These are phyloP conservation scores for Mesorhabditis belari DNA, from an alignment of 2,888 invertebrate genomes.

Conservation along the genomic window DNA sequence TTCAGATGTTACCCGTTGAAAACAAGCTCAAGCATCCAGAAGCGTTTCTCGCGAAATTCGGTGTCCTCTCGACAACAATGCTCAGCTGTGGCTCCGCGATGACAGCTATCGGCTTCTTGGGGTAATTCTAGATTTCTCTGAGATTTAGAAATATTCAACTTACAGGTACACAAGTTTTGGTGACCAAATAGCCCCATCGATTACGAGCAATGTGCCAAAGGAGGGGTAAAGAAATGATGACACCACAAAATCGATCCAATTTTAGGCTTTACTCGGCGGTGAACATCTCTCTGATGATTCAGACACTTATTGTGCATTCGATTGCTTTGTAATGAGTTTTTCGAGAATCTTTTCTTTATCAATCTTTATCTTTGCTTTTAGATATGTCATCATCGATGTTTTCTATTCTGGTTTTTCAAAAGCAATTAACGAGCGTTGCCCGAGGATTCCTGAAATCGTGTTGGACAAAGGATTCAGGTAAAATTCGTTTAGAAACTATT, in stretches of 20 bases:
- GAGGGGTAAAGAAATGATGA: too few relatives aligned
- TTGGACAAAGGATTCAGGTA: slow-evolving; percentile 36
- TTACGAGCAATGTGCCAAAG: too few relatives aligned
- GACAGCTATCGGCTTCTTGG: too few relatives aligned
- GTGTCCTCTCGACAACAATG: slow-evolving; percentile 53
- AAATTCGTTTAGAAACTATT: too few relatives aligned
- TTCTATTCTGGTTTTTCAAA: slow-evolving; percentile 51
- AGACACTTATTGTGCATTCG: slow-evolving; percentile 51
- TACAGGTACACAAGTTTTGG: slow-evolving; percentile 53
- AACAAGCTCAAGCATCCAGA: too few relatives aligned
- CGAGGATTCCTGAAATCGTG: slow-evolving; percentile 36
- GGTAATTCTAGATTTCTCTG: too few relatives aligned
- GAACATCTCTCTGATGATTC: slow-evolving; percentile 49
- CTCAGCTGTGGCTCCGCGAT: slow-evolving; percentile 43
- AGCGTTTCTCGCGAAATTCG: slow-evolving; percentile 50
- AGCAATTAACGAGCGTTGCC: slow-evolving; percentile 47
- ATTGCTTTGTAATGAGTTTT: slow-evolving; percentile 53
- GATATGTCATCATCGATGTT: too few relatives aligned
- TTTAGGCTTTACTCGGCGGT: slow-evolving; percentile 46
- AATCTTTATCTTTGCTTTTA: too few relatives aligned
- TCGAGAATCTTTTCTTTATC: too few relatives aligned
- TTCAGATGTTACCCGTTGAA: slow-evolving; percentile 50
- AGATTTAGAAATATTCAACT: too few relatives aligned
- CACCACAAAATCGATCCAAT: too few relatives aligned
- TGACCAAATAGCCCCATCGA: slow-evolving; percentile 30